Evolutionary conservation across 1,140 invertebrate genomes (phyloP).

Genomic region (Nymphalis io): DNA sequence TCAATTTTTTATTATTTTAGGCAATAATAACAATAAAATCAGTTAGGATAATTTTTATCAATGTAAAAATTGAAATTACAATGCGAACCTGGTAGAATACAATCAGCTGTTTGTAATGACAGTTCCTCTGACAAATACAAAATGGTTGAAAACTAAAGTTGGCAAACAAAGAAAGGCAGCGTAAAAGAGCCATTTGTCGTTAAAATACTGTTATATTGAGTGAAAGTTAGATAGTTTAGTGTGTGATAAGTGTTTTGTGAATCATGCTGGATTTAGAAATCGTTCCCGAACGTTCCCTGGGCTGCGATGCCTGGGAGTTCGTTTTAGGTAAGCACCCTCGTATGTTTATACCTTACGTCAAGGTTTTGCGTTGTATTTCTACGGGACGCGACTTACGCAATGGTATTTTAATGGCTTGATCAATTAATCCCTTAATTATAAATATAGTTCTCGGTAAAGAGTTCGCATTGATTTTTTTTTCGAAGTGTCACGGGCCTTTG

Average conservation of each 20-base stretch:
- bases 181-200: conserved; percentile 68
- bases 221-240: conserved; percentile 76
- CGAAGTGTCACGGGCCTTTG: conserved; percentile 63
- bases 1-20: neutral
- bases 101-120: conserved; percentile 82
- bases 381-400: conserved; percentile 73
- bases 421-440: conserved; percentile 24
- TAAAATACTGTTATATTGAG: conserved; percentile 69
- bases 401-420: conserved; percentile 46
- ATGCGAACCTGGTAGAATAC: conserved; percentile 73
- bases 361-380: conserved; percentile 79
- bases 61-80: conserved; percentile 24
- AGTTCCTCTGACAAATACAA: conserved; percentile 81
- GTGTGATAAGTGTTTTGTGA: conserved; percentile 67
- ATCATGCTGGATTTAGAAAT: conserved; percentile 97
- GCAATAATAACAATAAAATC: neutral
- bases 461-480: conserved; percentile 68
- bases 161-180: conserved; percentile 81
- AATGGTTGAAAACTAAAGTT: conserved; percentile 82
- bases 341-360: conserved; percentile 77
- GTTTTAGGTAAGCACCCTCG: conserved; percentile 90
- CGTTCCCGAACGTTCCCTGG: conserved; percentile 95
- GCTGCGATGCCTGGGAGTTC: conserved; percentile 98
- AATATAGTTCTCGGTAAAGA: neutral
- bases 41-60: neutral